Percentiles rank a stretch among this genome's conserved stretches.
These are phyloP conservation scores for Hemicentrotus pulcherrimus DNA, from an alignment of 35 echinoderm and acorn worm genomes.

Conservation along the genomic window DNA sequence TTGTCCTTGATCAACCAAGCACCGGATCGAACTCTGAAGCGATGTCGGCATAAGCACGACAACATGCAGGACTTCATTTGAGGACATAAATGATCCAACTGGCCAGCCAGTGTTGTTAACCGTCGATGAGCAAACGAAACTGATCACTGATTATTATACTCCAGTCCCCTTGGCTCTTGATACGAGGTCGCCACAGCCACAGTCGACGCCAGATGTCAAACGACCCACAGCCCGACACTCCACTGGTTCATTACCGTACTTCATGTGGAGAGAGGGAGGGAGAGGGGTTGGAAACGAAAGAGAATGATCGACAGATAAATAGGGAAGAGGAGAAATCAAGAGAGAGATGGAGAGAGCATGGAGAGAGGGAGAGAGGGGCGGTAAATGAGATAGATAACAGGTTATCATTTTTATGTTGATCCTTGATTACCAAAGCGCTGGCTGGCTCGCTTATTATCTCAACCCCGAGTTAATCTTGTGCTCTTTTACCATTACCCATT, in stretches of 20 bases:
- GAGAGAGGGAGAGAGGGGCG: background rate
- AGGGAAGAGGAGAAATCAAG: background rate
- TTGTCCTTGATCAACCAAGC: too few species aligned
- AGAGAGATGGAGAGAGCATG: too few species aligned
- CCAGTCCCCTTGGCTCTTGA: background rate
- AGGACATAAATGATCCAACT: too few species aligned
- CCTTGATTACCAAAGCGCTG: background rate
- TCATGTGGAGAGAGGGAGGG: background rate
- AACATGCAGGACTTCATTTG: too few species aligned
- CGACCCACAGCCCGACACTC: background rate
- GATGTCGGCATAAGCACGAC: background rate
- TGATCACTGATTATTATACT: conserved; percentile 7
- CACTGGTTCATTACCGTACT: background rate
- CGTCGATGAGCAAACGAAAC: background rate
- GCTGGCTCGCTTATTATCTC: background rate
- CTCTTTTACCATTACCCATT: background rate
- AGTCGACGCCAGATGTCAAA: conserved; percentile 15
- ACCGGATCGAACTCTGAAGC: background rate
- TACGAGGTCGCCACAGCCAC: background rate
- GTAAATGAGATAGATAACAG: background rate
- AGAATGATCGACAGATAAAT: background rate
- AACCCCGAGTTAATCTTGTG: background rate
- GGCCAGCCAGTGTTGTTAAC: background rate
- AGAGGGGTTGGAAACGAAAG: background rate
- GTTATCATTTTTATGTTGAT: background rate